Conservation (phyloP, 2,888 invertebrate species). For the Sminthurinus aureus region DNA sequence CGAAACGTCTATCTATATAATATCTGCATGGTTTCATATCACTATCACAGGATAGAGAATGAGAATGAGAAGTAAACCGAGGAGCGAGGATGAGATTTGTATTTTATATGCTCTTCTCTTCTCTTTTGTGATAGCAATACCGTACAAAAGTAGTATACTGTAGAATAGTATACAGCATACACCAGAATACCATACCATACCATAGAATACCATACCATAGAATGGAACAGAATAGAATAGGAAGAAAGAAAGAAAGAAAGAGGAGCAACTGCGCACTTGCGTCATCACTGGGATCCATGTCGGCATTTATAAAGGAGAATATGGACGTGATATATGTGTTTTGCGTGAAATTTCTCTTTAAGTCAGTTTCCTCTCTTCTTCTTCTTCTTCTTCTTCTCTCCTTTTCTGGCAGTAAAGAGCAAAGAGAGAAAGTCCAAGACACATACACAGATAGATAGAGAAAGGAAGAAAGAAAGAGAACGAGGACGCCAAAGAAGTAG, state of each 20-base stretch:
- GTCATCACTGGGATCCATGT: constrained; percentile 54
- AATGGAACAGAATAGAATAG: no score
- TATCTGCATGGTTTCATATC: constrained; percentile 27
- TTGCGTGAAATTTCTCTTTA: constrained; percentile 44
- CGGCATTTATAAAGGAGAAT: constrained; percentile 51
- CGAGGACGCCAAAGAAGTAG: background rate
- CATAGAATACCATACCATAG: no score
- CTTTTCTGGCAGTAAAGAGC: background rate
- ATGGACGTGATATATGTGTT: constrained; percentile 52
- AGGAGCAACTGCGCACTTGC: constrained; percentile 55
- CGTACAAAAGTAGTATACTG: no score
- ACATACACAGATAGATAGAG: constrained; percentile 11
- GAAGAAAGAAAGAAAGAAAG: background rate
- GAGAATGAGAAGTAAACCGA: no score
- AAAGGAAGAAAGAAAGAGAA: constrained; percentile 11
- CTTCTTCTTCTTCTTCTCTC: background rate
- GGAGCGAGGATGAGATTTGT: constrained; percentile 40
- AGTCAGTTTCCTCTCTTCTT: constrained; percentile 44
- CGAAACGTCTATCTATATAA: constrained; percentile 29
- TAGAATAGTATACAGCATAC: no score
- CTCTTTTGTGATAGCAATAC: no score
- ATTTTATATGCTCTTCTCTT: constrained; percentile 26
- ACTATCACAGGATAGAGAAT: background rate
- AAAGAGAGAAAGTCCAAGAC: constrained; percentile 15
- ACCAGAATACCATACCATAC: no score